Evolutionary conservation across 1,140 invertebrate species (phyloP).

Genomic region (Spodoptera litura): DNA sequence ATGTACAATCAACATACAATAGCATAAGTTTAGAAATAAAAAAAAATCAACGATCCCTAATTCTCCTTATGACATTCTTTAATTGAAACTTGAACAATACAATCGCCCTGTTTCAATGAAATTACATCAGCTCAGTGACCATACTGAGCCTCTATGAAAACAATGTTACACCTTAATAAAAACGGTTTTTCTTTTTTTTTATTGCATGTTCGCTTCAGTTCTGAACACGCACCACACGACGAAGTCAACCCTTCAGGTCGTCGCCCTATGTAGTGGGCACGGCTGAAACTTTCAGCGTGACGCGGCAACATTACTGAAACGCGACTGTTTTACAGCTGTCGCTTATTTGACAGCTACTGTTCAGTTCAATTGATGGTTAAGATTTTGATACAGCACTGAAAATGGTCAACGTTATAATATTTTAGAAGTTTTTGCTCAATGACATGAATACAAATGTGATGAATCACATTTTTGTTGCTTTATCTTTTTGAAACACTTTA

Average conservation of each 20-base stretch:
- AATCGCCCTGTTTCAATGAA: no score
- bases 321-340: slow-evolving; percentile 38
- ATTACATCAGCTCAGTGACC: no score
- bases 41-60: no score
- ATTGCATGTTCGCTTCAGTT: slow-evolving; percentile 6
- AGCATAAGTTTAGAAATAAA: no score
- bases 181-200: neutral
- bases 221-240: slow-evolving; percentile 35
- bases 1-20: no score
- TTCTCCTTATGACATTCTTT: no score
- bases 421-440: no score
- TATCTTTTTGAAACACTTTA: no score
- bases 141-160: no score
- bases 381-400: neutral
- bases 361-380: neutral
- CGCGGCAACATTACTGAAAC: slow-evolving; percentile 50
- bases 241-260: slow-evolving; percentile 64
- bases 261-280: slow-evolving; percentile 72
- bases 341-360: slow-evolving; percentile 2
- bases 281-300: slow-evolving; percentile 71
- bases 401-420: neutral
- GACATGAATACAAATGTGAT: no score
- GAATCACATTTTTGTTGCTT: no score
- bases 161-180: neutral
- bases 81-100: no score